These are phyloP conservation scores for Psittacus erithacus DNA, from an alignment of 2,113 vertebrate genomes.

Conservation along the genomic window DNA sequence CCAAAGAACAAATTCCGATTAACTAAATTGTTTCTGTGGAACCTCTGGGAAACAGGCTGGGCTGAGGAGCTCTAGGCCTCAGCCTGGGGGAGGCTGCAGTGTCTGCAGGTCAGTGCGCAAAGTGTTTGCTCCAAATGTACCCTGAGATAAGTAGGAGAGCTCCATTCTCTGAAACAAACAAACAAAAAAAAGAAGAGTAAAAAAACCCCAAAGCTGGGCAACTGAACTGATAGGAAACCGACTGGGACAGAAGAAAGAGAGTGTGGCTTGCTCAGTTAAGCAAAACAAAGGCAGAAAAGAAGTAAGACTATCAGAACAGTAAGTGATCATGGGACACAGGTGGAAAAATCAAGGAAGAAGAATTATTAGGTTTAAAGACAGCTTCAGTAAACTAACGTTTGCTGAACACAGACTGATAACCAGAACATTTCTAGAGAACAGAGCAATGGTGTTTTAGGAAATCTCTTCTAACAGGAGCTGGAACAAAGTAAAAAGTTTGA, in stretches of 20 bases:
- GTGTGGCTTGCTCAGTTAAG: not conserved
- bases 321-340: not conserved
- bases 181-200: not conserved
- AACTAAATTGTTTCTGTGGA: not conserved
- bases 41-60: not conserved
- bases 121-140: not conserved
- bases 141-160: not conserved
- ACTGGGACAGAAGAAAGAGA: not conserved
- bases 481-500: not conserved
- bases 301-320: not conserved
- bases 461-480: not conserved
- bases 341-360: not conserved
- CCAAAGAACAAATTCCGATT: not conserved
- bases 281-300: not conserved
- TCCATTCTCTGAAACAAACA: not conserved
- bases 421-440: not conserved
- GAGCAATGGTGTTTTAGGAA: not conserved
- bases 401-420: not conserved
- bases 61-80: not conserved
- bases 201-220: not conserved
- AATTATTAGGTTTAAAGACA: not conserved
- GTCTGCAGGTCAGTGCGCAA: not conserved
- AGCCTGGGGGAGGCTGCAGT: not conserved
- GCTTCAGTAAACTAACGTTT: not conserved
- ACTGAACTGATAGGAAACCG: rapidly evolving